A percentile compares a stretch with the other conserved stretches of the same genome.
These are phyloP conservation scores for Platichthys flesus DNA, from an alignment of 2,113 vertebrate species.

Conservation along the genomic window DNA sequence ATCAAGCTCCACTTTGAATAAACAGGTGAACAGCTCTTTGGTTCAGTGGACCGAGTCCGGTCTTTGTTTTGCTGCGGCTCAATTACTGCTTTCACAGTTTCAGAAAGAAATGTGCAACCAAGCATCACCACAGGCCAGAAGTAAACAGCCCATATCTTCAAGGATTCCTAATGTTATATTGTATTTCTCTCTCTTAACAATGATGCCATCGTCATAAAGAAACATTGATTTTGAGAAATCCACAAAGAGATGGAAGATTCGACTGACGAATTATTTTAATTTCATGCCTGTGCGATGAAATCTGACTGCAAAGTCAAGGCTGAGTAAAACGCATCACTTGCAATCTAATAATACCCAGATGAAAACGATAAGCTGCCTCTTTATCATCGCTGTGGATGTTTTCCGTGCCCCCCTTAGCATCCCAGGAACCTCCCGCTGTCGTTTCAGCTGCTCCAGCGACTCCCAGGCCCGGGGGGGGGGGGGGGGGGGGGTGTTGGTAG, in stretches of 20 bases:
- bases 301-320: constrained; percentile 4
- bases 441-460: constrained; percentile 48
- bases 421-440: constrained; percentile 55
- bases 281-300: constrained; percentile 3
- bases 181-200: background rate
- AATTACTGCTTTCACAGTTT: too few species aligned
- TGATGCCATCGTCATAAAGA: constrained; percentile 15
- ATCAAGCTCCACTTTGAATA: too few species aligned
- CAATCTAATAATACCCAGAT: constrained; percentile 38
- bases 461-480: constrained; percentile 41
- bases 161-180: background rate
- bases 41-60: too few species aligned
- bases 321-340: background rate
- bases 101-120: too few species aligned
- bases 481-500: constrained; percentile 60
- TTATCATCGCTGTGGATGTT: constrained; percentile 33
- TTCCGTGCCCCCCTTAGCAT: constrained; percentile 24
- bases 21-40: too few species aligned
- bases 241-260: background rate
- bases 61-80: too few species aligned
- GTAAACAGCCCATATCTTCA: too few species aligned
- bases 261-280: constrained; percentile 35
- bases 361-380: constrained; percentile 43
- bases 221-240: constrained; percentile 14
- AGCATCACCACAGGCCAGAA: too few species aligned